Evolutionary conservation across 2,797 vertebrate genomes (phyloP).

Genomic region (Thalassophryne amazonica): DNA sequence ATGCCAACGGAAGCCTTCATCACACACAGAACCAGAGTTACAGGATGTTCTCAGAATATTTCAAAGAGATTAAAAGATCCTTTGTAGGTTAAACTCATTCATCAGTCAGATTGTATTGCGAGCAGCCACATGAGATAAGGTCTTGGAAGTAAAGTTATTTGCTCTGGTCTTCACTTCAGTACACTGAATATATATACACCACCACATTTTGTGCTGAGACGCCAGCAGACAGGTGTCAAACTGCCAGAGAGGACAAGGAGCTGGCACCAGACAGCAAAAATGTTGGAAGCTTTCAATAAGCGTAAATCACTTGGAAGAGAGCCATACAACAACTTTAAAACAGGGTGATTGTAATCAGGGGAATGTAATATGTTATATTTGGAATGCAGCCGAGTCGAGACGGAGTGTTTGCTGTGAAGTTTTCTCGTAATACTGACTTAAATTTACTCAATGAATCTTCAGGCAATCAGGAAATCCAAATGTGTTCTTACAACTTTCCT

Average conservation of each 20-base stretch:
- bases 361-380: constrained; percentile 11
- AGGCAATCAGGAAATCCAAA: constrained; percentile 35
- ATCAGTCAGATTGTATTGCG: constrained; percentile 59
- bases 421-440: neutral
- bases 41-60: constrained; percentile 61
- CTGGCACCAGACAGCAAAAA: constrained; percentile 42
- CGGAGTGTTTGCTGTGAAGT: constrained; percentile 17
- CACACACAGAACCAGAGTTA: constrained; percentile 54
- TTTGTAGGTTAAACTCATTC: constrained; percentile 59
- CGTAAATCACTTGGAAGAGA: constrained; percentile 45
- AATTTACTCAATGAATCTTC: constrained; percentile 17
- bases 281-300: constrained; percentile 42
- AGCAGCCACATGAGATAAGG: constrained; percentile 59
- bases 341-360: constrained; percentile 5
- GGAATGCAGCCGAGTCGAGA: constrained; percentile 21
- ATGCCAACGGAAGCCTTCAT: constrained; percentile 69
- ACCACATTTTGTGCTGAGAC: constrained; percentile 19
- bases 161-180: constrained; percentile 47
- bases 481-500: constrained; percentile 19
- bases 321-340: constrained; percentile 43
- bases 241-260: constrained; percentile 22
- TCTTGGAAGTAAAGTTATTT: constrained; percentile 28
- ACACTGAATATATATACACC: constrained; percentile 37
- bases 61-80: constrained; percentile 43
- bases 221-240: constrained; percentile 13